Evolutionary conservation across 2,888 invertebrate genomes (phyloP).

Genomic region (Diloba caeruleocephala): DNA sequence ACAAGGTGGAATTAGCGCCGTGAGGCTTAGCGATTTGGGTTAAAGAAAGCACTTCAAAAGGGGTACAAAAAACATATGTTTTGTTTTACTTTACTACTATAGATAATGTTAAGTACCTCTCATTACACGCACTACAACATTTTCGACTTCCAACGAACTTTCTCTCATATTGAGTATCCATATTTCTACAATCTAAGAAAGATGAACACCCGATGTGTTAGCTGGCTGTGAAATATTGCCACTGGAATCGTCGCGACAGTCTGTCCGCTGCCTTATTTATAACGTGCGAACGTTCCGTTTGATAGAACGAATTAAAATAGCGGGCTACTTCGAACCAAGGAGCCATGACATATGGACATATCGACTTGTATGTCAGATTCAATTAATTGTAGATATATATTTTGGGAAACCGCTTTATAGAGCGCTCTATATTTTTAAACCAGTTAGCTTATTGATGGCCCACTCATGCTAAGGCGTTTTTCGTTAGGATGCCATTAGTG

Average conservation of each 20-base stretch:
- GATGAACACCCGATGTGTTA: conserved; percentile 70
- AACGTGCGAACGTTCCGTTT: conserved; percentile 77
- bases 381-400: conserved; percentile 64
- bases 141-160: too few species aligned
- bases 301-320: conserved; percentile 76
- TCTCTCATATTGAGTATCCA: conserved; percentile 33
- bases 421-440: conserved; percentile 48
- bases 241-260: conserved; percentile 82
- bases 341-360: conserved; percentile 65
- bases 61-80: too few species aligned
- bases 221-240: conserved; percentile 84
- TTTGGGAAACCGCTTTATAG: conserved; percentile 42
- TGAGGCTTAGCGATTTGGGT: too few species aligned
- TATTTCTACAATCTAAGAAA: conserved; percentile 39
- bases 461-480: conserved; percentile 38
- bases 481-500: conserved; percentile 38
- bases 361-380: conserved; percentile 71
- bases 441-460: conserved; percentile 51
- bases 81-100: too few species aligned
- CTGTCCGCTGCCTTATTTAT: conserved; percentile 80
- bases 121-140: too few species aligned
- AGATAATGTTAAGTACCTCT: too few species aligned
- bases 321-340: conserved; percentile 52
- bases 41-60: too few species aligned
- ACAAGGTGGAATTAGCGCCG: too few species aligned